Evolutionary conservation across 2,113 vertebrate genomes (phyloP), one percentile per base, ranked within the genome.

Genomic region (Ochotona princeps): DNA sequence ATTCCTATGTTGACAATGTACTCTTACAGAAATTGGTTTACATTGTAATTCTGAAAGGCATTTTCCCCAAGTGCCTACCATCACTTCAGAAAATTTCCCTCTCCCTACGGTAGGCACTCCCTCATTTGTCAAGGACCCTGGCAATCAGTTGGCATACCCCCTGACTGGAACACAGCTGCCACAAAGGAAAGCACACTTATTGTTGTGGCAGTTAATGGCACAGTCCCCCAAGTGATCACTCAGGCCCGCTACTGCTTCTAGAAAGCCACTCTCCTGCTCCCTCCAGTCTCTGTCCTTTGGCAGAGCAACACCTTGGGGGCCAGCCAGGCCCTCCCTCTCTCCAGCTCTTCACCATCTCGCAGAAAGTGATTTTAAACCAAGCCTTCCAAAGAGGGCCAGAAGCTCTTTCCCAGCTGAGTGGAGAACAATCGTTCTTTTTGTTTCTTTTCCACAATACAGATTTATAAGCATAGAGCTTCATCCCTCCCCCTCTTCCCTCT

Each of bases 31-130:
- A 65, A 32, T 73, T 83, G 61, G 21, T 89, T 66, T 89, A 15
- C 32, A 47, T 21, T 73, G 44, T 32, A 23, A 32, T 49, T 66
- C 30, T 32, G 32, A 72, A 47, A 65, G 51, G 35, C 8, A 85
- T 57, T 93, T 84, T 96, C 81, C 74, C 60, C 60, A 85, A 79
- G n/a, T 14, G 66, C 67, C 51, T 57, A 25, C 57, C n/a, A 65
- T 79, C 49, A 73, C 81, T 69, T 67, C 21, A 88, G 30, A 65
- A 67, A 47, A 13, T 11, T 72, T 89, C 47, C 47, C 73, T 69
- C 82, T 94, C 60, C 74, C 26, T 54, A 60, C 76, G 57, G 7
- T 28, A 47, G 4, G 4, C 14, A 38, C 11, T 1, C 54, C 14
- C 54, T 57, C 17, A 14, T 57, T 65, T 94, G 70, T 90, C 73